Evolutionary conservation across 2,888 invertebrate genomes (phyloP), one percentile per base, ranked within the genome.

Genomic region (Liodrosophila aerea): DNA sequence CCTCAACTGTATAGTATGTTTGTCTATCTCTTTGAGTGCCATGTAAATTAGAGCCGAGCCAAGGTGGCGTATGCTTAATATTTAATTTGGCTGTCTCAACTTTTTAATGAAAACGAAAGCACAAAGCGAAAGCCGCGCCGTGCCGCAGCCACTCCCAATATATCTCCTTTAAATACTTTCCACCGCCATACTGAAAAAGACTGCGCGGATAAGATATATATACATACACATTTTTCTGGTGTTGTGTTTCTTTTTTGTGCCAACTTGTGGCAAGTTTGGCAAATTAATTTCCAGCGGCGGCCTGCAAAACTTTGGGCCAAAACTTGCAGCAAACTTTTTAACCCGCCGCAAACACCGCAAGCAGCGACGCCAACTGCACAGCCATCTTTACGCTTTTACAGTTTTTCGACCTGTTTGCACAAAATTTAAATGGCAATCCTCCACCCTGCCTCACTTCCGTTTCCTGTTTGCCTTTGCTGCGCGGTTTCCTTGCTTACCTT

Each of bases 401-500:
- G 78, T 83, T 85, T 73, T 85, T 85, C 81, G 78, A 80, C 85
- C 78, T 85, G 84, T 80, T 80, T 80, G 84, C 86, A 80, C 81
- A 73, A 80, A 80, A 80, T 85, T 80, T 85, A 78, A 78, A 78
- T 85, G 85, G 80, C 63, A 59, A 71, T 57, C 74, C 61, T 11
- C 31, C n/a, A 13, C 18, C 13, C n/a, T 53, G 15, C 53, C 29
- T 39, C 45, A 37, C 54, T 58, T 57, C 65, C 62, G 59, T 45
- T 57, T 85, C 86, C 81, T 80, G 76, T 76, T 73, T 80, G 84
- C 67, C 68, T 56, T 69, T 64, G 59, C 47, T 37, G 43, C 49
- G 60, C 59, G 69, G 66, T 73, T 64, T 76, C 49, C 57, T 63
- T 83, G 86, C 80, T 80, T 81, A 84, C 77, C 86, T 76, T 85